A percentile compares a stretch with the other conserved stretches of the same genome.
phyloP scores from a whole-genome alignment of 2,888 invertebrate species.

The Synergus japonicus region DNA sequence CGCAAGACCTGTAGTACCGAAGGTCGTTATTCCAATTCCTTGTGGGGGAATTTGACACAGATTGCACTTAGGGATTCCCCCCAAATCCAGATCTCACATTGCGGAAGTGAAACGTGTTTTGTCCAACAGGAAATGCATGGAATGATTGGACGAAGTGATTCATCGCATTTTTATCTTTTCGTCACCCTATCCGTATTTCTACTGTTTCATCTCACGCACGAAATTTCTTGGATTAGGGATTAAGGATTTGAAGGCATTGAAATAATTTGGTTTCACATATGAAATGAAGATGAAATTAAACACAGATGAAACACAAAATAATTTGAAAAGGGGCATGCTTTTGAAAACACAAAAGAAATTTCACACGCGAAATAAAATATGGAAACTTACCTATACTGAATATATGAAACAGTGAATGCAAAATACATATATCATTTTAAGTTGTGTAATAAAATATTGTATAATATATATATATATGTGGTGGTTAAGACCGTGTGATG shows the following conservation, averaged over 20 bases:
- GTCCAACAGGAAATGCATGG: constrained; percentile 28
- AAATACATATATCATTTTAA: not conserved
- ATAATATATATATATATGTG: not conserved
- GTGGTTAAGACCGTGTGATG: not conserved
- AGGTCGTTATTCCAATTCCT: constrained; percentile 9
- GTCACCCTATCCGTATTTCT: not conserved
- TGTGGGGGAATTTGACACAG: constrained; percentile 16
- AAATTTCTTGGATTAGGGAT: not conserved
- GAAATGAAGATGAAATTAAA: not conserved
- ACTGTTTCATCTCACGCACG: not conserved
- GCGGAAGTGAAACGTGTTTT: constrained; percentile 37
- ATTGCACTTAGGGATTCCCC: constrained; percentile 23
- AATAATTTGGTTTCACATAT: no score
- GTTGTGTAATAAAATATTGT: not conserved
- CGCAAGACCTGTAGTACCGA: not conserved
- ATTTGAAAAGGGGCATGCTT: not conserved
- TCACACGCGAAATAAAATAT: not conserved
- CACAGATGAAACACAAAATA: not conserved
- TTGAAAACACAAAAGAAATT: not conserved
- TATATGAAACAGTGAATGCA: no score
- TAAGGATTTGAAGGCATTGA: no score
- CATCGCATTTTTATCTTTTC: not conserved
- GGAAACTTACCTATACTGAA: not conserved
- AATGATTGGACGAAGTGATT: constrained; percentile 18
- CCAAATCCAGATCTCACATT: constrained; percentile 2